Percentiles rank a stretch among this genome's conserved stretches.
phyloP scores from a whole-genome alignment of 92 coral and sea anemone genomes.

The Porites divaricata region DNA sequence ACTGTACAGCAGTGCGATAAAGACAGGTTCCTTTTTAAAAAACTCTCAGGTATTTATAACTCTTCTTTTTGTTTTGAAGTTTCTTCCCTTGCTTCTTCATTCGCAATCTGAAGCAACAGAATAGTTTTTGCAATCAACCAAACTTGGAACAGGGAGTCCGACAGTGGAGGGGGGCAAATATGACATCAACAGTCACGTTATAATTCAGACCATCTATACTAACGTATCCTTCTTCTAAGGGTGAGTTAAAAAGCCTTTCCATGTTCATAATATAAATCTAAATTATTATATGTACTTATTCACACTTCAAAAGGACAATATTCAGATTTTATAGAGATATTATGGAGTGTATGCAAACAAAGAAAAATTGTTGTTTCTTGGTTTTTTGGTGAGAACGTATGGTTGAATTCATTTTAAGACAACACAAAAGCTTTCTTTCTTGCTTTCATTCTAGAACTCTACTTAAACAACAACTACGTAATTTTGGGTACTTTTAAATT shows the following conservation, averaged over 20 bases:
- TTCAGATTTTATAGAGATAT: slow-evolving; percentile 67
- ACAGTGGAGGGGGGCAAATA: slow-evolving; percentile 56
- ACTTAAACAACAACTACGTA: no score
- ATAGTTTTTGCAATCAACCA: slow-evolving; percentile 28
- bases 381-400: background rate
- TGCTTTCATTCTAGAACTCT: no score
- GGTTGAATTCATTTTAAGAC: background rate
- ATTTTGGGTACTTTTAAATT: no score
- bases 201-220: slow-evolving; percentile 68
- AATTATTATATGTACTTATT: slow-evolving; percentile 99
- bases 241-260: slow-evolving; percentile 90
- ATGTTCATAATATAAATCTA: slow-evolving; percentile 99
- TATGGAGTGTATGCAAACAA: slow-evolving; percentile 53
- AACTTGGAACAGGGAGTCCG: slow-evolving; percentile 42
- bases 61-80: background rate
- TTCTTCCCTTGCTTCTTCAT: slow-evolving; percentile 35
- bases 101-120: slow-evolving; percentile 33
- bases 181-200: slow-evolving; percentile 62
- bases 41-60: slow-evolving; percentile 47
- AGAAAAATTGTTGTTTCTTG: slow-evolving; percentile 26
- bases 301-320: slow-evolving; percentile 97
- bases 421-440: no score
- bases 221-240: slow-evolving; percentile 67
- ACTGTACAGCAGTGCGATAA: slow-evolving; percentile 40
- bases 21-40: slow-evolving; percentile 53